Base-by-base conservation (phyloP, 2,113 vertebrate genomes). In the Malurus elegans region DNA sequence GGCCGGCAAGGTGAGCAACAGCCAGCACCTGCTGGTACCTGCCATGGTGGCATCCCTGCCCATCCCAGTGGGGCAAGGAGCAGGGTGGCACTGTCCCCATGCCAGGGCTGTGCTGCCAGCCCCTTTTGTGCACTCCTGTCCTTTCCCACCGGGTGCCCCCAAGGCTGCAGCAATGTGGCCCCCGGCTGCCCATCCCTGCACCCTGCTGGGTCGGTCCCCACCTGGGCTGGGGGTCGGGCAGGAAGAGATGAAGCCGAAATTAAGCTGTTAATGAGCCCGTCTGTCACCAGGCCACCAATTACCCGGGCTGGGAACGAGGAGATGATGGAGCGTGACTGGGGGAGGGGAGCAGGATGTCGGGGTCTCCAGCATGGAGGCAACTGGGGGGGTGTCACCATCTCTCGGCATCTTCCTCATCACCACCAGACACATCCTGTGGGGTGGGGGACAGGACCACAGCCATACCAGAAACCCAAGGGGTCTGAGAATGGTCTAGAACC, bases 211-310 rank as follows among this genome's bases (percentile, higher is more conserved):
- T 29, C 51, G 26, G 58, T 81, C 62, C 88, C 36, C 86, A 86
- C 79, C 91, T 90, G 73, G 89, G 51, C 50, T 71, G 60, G 86
- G 92, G 64, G 84, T 36, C 7, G 3, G 64, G 57, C 83, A 92
- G 96, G 93, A 91, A 93, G 92, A 76, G 65, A 80, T 12, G 61
- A 79, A 81, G 75, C 91, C 91, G 50, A 95, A 93, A 98, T 97
- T 97, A 97, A 98, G 98, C 97, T 96, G 95, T 97, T 98, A 98
- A 98, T 97, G 94, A 98, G 81, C 86, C 81, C 0, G 91, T 95
- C 97, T 96, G 96, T 98, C 98, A 97, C 94, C 96, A 71, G 83
- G 76, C 92, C 97, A 90, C 97, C 97, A 93, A 96, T 96, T 96
- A 94, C 78, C 23, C 20, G 3, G 66, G 38, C 65, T 62, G 90